Conservation (phyloP, 2,888 invertebrate species). For the Orthosia gothica region DNA sequence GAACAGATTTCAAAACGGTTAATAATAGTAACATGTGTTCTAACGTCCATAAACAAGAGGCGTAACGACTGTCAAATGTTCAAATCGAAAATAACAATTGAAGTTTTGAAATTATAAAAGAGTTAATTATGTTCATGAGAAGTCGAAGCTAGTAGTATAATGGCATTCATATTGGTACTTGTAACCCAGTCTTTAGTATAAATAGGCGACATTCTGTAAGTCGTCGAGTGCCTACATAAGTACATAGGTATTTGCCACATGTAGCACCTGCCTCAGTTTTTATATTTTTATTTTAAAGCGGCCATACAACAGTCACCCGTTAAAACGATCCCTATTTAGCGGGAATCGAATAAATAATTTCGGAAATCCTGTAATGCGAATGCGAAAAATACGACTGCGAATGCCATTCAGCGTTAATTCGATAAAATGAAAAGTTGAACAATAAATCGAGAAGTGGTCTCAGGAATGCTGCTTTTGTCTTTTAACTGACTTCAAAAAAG, state of each 20-base stretch:
- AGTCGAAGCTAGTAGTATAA: conserved; percentile 20
- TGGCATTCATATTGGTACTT: conserved; percentile 15
- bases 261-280: conserved; percentile 59
- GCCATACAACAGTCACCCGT: conserved; percentile 46
- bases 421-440: conserved; percentile 25
- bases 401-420: conserved; percentile 33
- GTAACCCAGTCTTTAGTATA: conserved; percentile 32
- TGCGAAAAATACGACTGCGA: conserved; percentile 37
- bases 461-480: conserved; percentile 1
- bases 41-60: conserved; percentile 49
- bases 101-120: conserved; percentile 25
- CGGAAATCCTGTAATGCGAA: conserved; percentile 31
- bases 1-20: conserved; percentile 61
- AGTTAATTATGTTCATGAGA: conserved; percentile 17
- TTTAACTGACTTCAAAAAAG: background rate
- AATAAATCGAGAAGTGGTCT: conserved; percentile 25
- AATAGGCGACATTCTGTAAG: conserved; percentile 55
- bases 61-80: conserved; percentile 60
- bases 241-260: conserved; percentile 58
- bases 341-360: conserved; percentile 52
- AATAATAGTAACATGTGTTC: conserved; percentile 59
- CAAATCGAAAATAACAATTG: conserved; percentile 51
- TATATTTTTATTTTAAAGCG: conserved; percentile 59
- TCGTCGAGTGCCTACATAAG: conserved; percentile 46
- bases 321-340: conserved; percentile 49